A percentile compares a stretch with the other conserved stretches of the same genome.
Conservation (phyloP, 2,797 vertebrate species). For the Ispidina picta region DNA sequence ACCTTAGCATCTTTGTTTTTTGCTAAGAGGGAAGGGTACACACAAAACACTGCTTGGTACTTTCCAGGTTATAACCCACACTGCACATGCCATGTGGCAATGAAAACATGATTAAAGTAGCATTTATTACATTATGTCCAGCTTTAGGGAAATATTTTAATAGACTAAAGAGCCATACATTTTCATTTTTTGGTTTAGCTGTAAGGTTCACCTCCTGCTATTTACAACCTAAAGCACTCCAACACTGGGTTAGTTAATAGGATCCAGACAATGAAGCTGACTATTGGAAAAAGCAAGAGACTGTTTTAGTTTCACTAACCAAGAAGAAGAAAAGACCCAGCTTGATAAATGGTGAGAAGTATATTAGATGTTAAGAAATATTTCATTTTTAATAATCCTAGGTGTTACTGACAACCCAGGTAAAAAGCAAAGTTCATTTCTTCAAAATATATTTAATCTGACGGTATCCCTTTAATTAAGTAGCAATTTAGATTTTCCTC, state of each 20-base stretch:
- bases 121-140: constrained; percentile 21
- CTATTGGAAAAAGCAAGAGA: constrained; percentile 13
- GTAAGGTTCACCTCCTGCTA: constrained; percentile 33
- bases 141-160: constrained; percentile 36
- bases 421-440: constrained; percentile 59
- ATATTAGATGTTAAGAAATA: constrained; percentile 48
- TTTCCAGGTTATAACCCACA: neutral
- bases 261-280: constrained; percentile 51
- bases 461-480: constrained; percentile 61
- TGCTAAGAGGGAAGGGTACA: neutral
- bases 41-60: neutral
- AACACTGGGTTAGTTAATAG: constrained; percentile 31
- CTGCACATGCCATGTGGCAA: neutral
- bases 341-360: constrained; percentile 44
- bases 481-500: constrained; percentile 59
- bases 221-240: constrained; percentile 43
- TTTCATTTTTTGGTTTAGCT: neutral
- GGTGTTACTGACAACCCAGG: constrained; percentile 53
- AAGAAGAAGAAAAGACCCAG: constrained; percentile 21
- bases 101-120: constrained; percentile 9
- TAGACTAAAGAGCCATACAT: constrained; percentile 3
- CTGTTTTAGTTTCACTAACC: constrained; percentile 13
- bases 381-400: constrained; percentile 61
- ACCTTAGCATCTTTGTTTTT: neutral
- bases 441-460: constrained; percentile 63